phyloP scores from a whole-genome alignment of 2,888 invertebrate genomes.

The Xanthostigma xanthostigma region DNA sequence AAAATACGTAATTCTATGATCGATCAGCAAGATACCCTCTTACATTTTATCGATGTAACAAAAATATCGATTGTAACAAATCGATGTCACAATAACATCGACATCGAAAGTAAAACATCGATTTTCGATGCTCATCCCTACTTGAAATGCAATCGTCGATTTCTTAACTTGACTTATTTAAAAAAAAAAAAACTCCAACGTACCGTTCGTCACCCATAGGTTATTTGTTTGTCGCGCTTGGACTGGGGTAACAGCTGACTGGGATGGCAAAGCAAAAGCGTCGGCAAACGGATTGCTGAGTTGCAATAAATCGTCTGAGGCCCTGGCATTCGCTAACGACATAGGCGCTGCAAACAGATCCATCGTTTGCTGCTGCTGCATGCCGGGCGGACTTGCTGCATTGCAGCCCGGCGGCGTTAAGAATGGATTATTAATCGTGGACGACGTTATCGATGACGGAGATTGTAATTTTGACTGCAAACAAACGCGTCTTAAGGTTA shows the following conservation, averaged over 20 bases:
- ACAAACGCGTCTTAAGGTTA: slow-evolving; percentile 1
- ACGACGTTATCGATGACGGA: slow-evolving; percentile 32
- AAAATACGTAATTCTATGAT: too few relatives aligned
- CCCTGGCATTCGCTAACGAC: slow-evolving; percentile 29
- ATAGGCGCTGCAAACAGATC: slow-evolving; percentile 56
- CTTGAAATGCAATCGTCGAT: too few relatives aligned
- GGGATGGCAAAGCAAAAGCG: slow-evolving; percentile 26
- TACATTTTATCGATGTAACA: too few relatives aligned
- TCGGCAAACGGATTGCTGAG: slow-evolving; percentile 86
- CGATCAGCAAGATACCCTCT: too few relatives aligned
- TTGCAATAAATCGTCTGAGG: slow-evolving; percentile 79
- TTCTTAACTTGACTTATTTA: too few relatives aligned
- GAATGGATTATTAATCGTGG: slow-evolving; percentile 67
- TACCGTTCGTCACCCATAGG: slow-evolving; percentile 40
- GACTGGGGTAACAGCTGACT: slow-evolving; percentile 17
- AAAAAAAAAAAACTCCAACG: slow-evolving; percentile 5
- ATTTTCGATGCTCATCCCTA: too few relatives aligned
- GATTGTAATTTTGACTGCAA: slow-evolving; percentile 61
- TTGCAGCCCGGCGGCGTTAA: slow-evolving; percentile 47
- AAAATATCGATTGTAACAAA: too few relatives aligned
- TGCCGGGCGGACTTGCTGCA: slow-evolving; percentile 19
- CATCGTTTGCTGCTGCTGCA: slow-evolving; percentile 38
- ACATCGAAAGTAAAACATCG: too few relatives aligned
- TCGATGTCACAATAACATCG: too few relatives aligned
- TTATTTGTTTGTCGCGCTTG: slow-evolving; percentile 10